Evolutionary conservation across 2,888 invertebrate species (phyloP).

Genomic region (Dichetophora obliterata): DNA sequence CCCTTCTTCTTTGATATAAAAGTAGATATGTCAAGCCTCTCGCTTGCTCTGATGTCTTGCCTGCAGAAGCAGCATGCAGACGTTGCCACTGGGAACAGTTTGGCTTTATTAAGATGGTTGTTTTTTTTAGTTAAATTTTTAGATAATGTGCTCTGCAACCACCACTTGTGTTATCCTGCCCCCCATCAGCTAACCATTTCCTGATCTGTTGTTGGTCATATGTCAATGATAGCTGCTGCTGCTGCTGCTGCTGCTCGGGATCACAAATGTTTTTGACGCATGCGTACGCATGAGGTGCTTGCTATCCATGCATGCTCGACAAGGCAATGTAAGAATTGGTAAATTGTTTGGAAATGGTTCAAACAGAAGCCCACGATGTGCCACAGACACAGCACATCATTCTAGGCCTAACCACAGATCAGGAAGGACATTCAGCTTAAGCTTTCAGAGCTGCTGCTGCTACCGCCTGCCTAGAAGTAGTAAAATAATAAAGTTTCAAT

Average conservation of each 20-base stretch:
- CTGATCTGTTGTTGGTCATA: conserved; percentile 30
- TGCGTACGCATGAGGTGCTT: conserved; percentile 50
- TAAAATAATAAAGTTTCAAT: conserved; percentile 2
- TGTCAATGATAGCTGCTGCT: conserved; percentile 22
- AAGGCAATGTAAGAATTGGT: not conserved
- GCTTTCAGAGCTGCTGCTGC: conserved; percentile 45
- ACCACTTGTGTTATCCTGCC: not conserved
- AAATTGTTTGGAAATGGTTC: conserved; percentile 61
- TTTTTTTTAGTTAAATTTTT: not conserved
- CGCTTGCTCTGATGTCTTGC: conserved; percentile 14
- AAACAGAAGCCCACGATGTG: conserved; percentile 68
- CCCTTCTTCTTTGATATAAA: not conserved
- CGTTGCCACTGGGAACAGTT: conserved; percentile 9
- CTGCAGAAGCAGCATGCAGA: too few species aligned
- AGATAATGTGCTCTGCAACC: not conserved
- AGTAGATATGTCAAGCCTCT: not conserved
- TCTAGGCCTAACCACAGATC: conserved; percentile 71
- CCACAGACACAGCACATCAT: conserved; percentile 68
- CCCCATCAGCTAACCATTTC: not conserved
- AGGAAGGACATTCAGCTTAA: conserved; percentile 64
- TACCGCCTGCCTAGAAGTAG: conserved; percentile 35
- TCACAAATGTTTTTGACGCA: conserved; percentile 48
- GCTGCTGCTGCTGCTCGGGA: conserved; percentile 28
- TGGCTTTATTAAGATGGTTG: not conserved
- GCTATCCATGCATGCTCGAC: conserved; percentile 15